A percentile compares a stretch with the other conserved stretches of the same genome.
Conservation (phyloP, 2,888 invertebrate genomes). For the Quadroppia sp. region DNA sequence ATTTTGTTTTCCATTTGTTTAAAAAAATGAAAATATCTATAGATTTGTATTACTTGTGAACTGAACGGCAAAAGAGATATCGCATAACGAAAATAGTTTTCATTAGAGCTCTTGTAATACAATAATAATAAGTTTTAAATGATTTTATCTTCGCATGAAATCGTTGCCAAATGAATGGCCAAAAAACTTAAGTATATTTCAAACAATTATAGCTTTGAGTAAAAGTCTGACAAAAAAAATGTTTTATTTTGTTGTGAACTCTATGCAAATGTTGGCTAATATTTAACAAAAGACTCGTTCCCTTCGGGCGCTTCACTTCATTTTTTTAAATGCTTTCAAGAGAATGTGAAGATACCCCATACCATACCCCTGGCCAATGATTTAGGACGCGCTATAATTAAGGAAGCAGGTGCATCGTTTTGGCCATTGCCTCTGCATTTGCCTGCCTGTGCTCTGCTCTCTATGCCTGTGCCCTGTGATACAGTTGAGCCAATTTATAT, state of each 20-base stretch:
- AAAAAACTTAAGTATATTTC: not conserved
- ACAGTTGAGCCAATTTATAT: constrained; percentile 29
- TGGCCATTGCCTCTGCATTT: not conserved
- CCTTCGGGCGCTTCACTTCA: constrained; percentile 18
- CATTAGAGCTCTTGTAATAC: not conserved
- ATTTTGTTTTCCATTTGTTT: not conserved
- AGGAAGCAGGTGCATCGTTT: constrained; percentile 37
- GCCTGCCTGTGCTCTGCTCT: constrained; percentile 5
- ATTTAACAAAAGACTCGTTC: constrained; percentile 33
- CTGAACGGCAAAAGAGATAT: not conserved
- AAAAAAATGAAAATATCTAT: not conserved
- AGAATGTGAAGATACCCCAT: constrained; percentile 22
- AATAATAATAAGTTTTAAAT: constrained; percentile 31
- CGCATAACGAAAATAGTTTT: not conserved
- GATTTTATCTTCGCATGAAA: constrained; percentile 31
- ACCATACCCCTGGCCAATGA: constrained; percentile 4
- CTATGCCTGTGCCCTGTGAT: constrained; percentile 7
- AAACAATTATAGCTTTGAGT: constrained; percentile 3
- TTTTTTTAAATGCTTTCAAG: too few species aligned
- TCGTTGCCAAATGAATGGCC: not conserved
- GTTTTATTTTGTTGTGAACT: not conserved
- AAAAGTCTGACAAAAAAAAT: not conserved
- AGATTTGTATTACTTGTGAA: not conserved
- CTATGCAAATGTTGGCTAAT: constrained; percentile 35
- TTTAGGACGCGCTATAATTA: constrained; percentile 39